Base-by-base conservation (phyloP, 2,797 vertebrate species). In the Valencia hispanica region DNA sequence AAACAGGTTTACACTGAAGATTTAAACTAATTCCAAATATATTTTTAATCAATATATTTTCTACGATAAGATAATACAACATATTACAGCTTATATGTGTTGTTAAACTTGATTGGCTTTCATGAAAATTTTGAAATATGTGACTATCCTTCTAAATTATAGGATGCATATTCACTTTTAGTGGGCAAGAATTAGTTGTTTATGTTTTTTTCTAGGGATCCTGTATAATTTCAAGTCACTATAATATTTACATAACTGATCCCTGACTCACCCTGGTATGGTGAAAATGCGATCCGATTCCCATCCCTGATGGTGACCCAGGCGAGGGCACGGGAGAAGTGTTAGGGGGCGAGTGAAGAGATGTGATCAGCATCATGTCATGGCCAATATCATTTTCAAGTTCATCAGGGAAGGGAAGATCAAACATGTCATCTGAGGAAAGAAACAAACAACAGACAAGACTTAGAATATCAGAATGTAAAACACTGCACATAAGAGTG, bases 351-450 rank as follows among this genome's bases (percentile, higher is more conserved):
- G 97, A 96, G 88, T 99, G 97, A 74, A 99, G 97, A 87, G 97
- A 97, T 72, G 97, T 98, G 92, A 99, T 98, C 89, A 99, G 93
- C 94, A 99, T 99, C 95, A 96, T 96, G 86, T 96, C 95, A 9
- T 95, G 94, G 84, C 97, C 96, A 66, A 99, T 98, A 87, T 99
- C 98, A 68, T 98, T 99, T 94, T 99, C 98, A 96, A 96, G 93
- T 79, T 96, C 96, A 63, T 96, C 96, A n/a, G 96, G 94, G 74
- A 96, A 96, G 47, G 95, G 95, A 75, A 96, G 89, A 78, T 94
- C 95, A 55, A 96, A 96, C 94, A 99, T 98, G 91, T 99, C 97
- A 14, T 94, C 94, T 94, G 80, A 18, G 25, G 70, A 5, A 3
- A 10, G 51, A 72, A 72, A 63, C 4, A 41, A 25, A 72, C 39